Evolutionary conservation across 2,888 invertebrate genomes (phyloP).

Genomic region (Scaptomyza parva): DNA sequence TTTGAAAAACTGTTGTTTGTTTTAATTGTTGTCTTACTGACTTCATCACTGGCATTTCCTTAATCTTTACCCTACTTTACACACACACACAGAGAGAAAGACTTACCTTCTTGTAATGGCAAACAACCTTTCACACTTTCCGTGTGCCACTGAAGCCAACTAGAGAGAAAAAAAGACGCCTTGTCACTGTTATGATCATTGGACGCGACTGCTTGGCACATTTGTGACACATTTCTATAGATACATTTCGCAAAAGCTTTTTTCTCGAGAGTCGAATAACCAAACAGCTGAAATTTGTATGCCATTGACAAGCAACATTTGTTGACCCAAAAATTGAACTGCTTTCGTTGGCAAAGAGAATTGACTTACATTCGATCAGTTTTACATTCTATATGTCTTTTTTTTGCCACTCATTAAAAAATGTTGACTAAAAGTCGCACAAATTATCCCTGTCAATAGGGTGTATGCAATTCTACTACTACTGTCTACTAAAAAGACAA

Average conservation of each 20-base stretch:
- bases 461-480: not conserved
- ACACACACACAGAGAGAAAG: not conserved
- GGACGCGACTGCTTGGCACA: conserved; percentile 42
- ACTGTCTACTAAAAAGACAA: not conserved
- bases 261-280: conserved; percentile 3
- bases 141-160: conserved; percentile 12
- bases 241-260: conserved; percentile 48
- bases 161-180: conserved; percentile 51
- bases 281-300: conserved; percentile 65
- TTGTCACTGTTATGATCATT: conserved; percentile 68
- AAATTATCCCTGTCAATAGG: conserved; percentile 20
- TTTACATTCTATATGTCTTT: not conserved
- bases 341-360: conserved; percentile 65
- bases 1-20: conserved; percentile 10
- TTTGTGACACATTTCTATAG: conserved; percentile 72
- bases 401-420: conserved; percentile 39
- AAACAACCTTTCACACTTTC: conserved; percentile 73
- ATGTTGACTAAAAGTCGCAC: conserved; percentile 49
- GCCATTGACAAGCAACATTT: conserved; percentile 62
- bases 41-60: conserved; percentile 61
- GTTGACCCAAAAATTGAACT: conserved; percentile 66
- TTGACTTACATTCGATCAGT: conserved; percentile 68
- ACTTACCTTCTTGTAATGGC: conserved; percentile 37
- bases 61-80: conserved; percentile 60
- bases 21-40: conserved; percentile 51